These are phyloP conservation scores for Tenthredo mesomela DNA, from an alignment of 2,888 invertebrate genomes.

Conservation along the genomic window DNA sequence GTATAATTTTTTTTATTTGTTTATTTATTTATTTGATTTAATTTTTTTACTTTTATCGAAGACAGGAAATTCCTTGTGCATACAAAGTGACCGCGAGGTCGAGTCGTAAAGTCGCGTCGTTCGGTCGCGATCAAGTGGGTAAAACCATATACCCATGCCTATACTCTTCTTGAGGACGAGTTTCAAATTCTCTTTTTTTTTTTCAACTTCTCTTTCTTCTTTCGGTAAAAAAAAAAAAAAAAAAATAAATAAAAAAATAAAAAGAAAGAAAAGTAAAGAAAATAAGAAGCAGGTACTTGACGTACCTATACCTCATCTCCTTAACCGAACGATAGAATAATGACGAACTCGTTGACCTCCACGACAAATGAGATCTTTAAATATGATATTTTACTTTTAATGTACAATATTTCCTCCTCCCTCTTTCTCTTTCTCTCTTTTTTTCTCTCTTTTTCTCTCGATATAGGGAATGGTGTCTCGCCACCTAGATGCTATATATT, in stretches of 20 bases:
- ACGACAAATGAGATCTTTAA: not conserved
- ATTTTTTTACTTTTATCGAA: not conserved
- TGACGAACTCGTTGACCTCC: constrained; percentile 40
- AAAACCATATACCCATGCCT: not conserved
- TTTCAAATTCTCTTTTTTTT: not conserved
- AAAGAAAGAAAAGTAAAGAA: not conserved
- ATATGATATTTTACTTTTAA: not conserved
- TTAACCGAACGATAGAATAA: constrained; percentile 39
- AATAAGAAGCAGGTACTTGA: not conserved
- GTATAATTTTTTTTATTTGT: not conserved
- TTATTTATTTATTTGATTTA: not conserved
- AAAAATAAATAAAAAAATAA: not conserved
- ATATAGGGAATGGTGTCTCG: no score
- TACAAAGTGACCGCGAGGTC: not conserved
- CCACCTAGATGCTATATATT: no score
- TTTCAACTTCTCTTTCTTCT: not conserved
- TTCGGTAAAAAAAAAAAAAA: not conserved
- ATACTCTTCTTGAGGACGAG: not conserved
- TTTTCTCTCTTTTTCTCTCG: no score
- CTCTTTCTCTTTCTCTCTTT: no score
- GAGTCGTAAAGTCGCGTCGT: not conserved
- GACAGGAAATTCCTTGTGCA: constrained; percentile 6
- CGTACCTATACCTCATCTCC: no score
- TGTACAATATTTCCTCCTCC: not conserved
- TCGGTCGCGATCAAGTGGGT: not conserved